phyloP scores from a whole-genome alignment of 2,113 vertebrate genomes.

The Equus przewalskii region DNA sequence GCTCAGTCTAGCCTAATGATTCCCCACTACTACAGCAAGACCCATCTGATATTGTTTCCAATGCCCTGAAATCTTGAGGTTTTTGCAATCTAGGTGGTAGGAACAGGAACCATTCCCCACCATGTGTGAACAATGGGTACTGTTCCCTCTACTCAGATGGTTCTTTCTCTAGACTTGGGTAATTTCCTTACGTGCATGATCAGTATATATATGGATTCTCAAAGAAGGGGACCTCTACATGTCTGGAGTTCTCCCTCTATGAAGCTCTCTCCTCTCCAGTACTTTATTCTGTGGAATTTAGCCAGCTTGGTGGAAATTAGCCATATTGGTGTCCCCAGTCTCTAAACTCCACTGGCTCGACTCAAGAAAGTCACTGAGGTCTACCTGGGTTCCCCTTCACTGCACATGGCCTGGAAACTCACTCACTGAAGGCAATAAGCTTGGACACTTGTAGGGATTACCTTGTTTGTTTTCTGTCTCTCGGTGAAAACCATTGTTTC shows the following conservation, averaged over 20 bases:
- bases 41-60: background rate
- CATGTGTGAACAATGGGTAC: background rate
- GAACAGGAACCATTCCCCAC: background rate
- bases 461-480: background rate
- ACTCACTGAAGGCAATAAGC: background rate
- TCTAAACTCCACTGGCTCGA: background rate
- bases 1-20: background rate
- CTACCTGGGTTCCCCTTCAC: background rate
- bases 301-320: background rate
- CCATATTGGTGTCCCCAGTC: background rate
- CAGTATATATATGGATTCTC: background rate
- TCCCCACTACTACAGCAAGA: background rate
- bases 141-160: background rate
- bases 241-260: background rate
- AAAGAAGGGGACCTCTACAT: background rate
- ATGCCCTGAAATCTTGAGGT: background rate
- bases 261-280: background rate
- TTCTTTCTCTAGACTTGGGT: background rate
- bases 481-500: background rate
- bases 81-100: background rate
- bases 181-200: background rate
- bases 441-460: background rate
- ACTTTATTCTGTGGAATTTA: background rate
- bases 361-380: background rate
- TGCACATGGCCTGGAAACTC: background rate